These are phyloP conservation scores for Camelus dromedarius DNA, from an alignment of 2,113 vertebrate species.

Conservation along the genomic window DNA sequence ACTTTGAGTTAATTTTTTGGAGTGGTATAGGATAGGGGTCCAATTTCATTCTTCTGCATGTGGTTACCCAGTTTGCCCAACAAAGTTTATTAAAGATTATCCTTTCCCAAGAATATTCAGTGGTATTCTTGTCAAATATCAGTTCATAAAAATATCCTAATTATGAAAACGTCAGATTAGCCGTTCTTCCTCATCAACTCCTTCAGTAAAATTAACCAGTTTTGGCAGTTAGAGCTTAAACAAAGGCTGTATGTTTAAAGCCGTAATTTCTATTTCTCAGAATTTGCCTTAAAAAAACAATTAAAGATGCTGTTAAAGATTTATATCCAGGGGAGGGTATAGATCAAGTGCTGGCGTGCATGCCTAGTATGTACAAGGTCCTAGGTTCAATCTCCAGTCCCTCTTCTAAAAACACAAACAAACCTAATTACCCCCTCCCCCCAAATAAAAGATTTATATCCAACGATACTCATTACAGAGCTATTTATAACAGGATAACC, in stretches of 20 bases:
- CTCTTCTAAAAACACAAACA: too few relatives aligned
- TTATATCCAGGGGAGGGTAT: not conserved
- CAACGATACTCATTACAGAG: not conserved
- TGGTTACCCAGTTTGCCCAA: not conserved
- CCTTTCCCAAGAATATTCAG: not conserved
- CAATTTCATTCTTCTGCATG: not conserved
- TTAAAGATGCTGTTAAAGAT: not conserved
- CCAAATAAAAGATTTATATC: not conserved
- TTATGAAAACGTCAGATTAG: not conserved
- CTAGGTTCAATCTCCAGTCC: too few relatives aligned
- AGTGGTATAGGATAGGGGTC: not conserved
- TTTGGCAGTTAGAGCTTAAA: constrained; percentile 22
- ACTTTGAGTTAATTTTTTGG: not conserved
- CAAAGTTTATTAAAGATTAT: not conserved
- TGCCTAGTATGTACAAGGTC: too few relatives aligned
- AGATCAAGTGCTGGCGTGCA: too few relatives aligned
- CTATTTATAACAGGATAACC: not conserved
- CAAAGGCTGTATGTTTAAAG: not conserved
- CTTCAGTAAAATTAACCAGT: not conserved
- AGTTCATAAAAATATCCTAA: constrained; percentile 23
- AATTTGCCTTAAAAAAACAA: constrained; percentile 4
- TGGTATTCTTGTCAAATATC: not conserved
- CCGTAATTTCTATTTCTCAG: not conserved
- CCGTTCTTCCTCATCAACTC: not conserved
- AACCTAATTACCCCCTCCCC: too few relatives aligned